These are phyloP conservation scores for Holothuria leucospilota DNA, from an alignment of 53 echinoderm and acorn worm species.

Conservation along the genomic window DNA sequence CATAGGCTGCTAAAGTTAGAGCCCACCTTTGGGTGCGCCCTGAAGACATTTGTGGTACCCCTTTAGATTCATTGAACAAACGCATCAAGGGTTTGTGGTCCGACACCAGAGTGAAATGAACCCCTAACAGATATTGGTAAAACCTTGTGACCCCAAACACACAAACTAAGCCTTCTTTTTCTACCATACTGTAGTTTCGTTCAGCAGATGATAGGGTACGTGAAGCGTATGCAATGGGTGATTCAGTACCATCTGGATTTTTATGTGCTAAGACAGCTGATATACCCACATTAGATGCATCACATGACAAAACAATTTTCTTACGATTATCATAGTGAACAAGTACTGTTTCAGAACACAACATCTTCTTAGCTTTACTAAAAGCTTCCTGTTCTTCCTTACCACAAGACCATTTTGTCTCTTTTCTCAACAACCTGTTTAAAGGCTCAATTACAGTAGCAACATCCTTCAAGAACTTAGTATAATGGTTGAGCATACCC, in stretches of 20 bases:
- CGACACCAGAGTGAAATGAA: too few species aligned
- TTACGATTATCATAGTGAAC: slow-evolving; percentile 60
- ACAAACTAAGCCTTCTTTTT: too few species aligned
- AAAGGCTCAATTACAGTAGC: slow-evolving; percentile 38
- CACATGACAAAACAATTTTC: slow-evolving; percentile 53
- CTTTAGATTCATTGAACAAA: too few species aligned
- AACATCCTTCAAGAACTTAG: slow-evolving; percentile 37
- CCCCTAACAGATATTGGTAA: too few species aligned
- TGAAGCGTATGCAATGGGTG: slow-evolving; percentile 12
- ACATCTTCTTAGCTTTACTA: slow-evolving; percentile 25
- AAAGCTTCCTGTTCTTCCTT: slow-evolving; percentile 34
- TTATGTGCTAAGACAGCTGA: slow-evolving; percentile 54
- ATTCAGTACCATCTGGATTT: background rate
- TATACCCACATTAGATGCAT: slow-evolving; percentile 62
- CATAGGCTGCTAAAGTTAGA: slow-evolving; percentile 50
- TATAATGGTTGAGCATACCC: background rate
- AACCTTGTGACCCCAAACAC: too few species aligned
- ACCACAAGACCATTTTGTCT: slow-evolving; percentile 12
- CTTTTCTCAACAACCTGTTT: slow-evolving; percentile 22
- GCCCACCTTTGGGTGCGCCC: slow-evolving; percentile 62
- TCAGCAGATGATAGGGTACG: background rate
- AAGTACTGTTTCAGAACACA: slow-evolving; percentile 33
- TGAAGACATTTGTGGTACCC: slow-evolving; percentile 12
- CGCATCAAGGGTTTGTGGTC: slow-evolving; percentile 59
- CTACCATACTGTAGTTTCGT: too few species aligned